Base-by-base conservation (phyloP, 2,888 invertebrate species). In the Calameuta pallipes region DNA sequence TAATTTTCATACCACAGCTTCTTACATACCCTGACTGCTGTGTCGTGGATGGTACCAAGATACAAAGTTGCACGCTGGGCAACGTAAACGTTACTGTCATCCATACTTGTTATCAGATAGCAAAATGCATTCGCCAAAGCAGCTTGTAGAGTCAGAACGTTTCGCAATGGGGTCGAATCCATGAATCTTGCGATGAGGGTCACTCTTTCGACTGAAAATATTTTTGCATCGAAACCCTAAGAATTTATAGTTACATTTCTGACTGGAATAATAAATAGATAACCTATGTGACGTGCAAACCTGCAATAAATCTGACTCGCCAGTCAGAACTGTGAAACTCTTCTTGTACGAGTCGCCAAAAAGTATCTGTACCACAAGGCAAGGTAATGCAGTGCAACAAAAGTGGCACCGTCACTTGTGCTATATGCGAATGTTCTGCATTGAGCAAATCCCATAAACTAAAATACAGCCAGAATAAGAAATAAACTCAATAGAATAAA, bases 121-220 rank as follows among this genome's bases (percentile, higher is more conserved):
- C 98, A 99, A 93, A 99, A 99, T 1, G 98, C 98, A 84, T 98
- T 98, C 11, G 99, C 98, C 86, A 99, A 92, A 0, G 98, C 97
- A 0, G 98, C 97, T 92, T 99, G 98, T 75, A 99, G 93, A 1
- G 95, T 94, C 78, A 95, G 94, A 89, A 97, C 96, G 78, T 96
- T 96, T 87, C 96, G 94, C 37, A 98, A 93, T 0, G 98, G 97
- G 0, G 97, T 96, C 0, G 96, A 95, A 90, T 98, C 98, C 95
- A 99, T 96, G 92, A 98, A 98, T 87, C 96, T 93, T 37, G 98
- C 98, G 81, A 99, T 95, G 78, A 98, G 95, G 68, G 98, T 97
- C 68, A 98, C 98, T 83, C 98, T 94, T 92, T 99, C 99, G 69
- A 99, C 99, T 91, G 83, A 75, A 84, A 84, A 78, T 41, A 31